Conservation (phyloP, 2,797 vertebrate species). For the Peromyscus eremicus region DNA sequence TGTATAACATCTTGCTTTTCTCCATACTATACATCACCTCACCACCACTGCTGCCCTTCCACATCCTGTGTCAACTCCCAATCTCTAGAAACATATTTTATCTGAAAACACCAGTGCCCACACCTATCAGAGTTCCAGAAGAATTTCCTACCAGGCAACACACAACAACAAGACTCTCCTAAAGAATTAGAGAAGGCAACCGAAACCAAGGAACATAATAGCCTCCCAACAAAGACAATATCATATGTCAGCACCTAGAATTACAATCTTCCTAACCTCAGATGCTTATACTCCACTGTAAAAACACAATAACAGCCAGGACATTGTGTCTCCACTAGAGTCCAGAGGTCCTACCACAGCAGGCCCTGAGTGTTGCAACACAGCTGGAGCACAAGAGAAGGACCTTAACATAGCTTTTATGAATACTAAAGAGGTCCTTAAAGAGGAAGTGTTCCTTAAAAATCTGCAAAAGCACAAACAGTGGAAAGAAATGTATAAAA, state of each 20-base stretch:
- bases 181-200: neutral
- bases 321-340: no score
- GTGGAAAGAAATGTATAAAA: neutral
- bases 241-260: neutral
- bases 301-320: neutral
- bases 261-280: neutral
- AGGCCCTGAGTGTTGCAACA: no score
- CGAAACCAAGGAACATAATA: neutral
- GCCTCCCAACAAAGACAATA: neutral
- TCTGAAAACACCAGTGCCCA: neutral
- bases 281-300: neutral
- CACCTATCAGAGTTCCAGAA: neutral
- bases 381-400: neutral
- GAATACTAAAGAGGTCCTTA: neutral
- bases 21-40: no score
- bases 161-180: neutral
- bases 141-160: neutral
- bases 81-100: neutral
- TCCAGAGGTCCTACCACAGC: neutral
- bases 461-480: neutral
- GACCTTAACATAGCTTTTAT: neutral
- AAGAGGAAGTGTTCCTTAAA: neutral
- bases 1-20: neutral
- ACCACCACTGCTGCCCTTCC: no score
- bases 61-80: neutral